phyloP scores from a whole-genome alignment of 1,140 invertebrate species.

The Harpegnathos saltator region DNA sequence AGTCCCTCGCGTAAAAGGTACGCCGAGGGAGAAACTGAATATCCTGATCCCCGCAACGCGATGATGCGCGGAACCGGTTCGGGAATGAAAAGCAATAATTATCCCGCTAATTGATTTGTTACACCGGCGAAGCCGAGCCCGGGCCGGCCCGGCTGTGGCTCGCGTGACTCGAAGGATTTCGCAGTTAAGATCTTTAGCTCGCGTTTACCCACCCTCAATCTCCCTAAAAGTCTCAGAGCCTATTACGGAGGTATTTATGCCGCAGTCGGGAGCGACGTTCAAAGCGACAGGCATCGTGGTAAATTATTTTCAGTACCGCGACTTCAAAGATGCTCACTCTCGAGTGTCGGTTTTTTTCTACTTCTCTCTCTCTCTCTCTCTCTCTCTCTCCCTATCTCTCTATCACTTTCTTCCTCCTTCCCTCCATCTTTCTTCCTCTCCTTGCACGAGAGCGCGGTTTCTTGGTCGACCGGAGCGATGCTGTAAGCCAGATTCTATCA shows the following conservation, averaged over 20 bases:
- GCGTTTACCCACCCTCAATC: constrained; percentile 48
- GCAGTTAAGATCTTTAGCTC: constrained; percentile 44
- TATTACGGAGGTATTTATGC: constrained; percentile 66
- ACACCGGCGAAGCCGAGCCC: constrained; percentile 20
- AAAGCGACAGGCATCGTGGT: constrained; percentile 53
- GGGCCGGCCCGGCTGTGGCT: neutral
- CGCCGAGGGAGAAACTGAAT: constrained; percentile 50
- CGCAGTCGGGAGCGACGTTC: constrained; percentile 45
- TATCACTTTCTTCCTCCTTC: neutral
- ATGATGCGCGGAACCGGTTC: constrained; percentile 56
- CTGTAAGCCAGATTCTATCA: constrained; percentile 52
- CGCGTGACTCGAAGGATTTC: constrained; percentile 49
- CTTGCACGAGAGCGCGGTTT: constrained; percentile 14
- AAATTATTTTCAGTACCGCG: constrained; percentile 66
- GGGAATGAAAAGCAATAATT: constrained; percentile 68
- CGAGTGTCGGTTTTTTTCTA: constrained; percentile 21
- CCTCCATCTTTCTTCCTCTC: neutral
- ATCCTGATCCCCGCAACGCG: constrained; percentile 44
- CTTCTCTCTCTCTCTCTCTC: constrained; percentile 10
- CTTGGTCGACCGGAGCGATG: constrained; percentile 14
- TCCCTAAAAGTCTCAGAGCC: constrained; percentile 59
- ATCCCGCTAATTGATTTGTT: constrained; percentile 69
- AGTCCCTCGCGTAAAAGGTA: constrained; percentile 9
- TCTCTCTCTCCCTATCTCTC: neutral
- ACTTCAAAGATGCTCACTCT: constrained; percentile 56